Conservation (phyloP, 2,888 invertebrate genomes). For the Cerastis leucographa region DNA sequence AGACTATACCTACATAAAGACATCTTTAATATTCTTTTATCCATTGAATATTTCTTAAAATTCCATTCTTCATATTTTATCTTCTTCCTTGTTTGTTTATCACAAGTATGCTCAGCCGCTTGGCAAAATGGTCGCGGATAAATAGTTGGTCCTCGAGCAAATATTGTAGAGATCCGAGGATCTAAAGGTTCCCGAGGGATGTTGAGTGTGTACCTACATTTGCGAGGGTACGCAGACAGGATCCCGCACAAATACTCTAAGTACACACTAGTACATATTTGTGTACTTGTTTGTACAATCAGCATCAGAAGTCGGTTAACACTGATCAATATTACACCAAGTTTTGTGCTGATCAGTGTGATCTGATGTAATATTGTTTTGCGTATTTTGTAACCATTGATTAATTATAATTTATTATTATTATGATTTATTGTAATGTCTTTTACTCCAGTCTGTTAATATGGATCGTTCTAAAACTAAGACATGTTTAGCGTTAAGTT, state of each 20-base stretch:
- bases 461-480: too few species aligned
- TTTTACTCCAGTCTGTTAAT: too few species aligned
- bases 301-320: too few species aligned
- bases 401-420: too few species aligned
- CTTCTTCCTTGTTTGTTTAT: slow-evolving; percentile 27
- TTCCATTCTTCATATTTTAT: slow-evolving; percentile 8
- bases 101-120: slow-evolving; percentile 28
- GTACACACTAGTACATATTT: slow-evolving; percentile 19
- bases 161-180: slow-evolving; percentile 61
- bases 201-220: slow-evolving; percentile 60
- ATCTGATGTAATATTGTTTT: too few species aligned
- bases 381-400: too few species aligned
- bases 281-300: slow-evolving; percentile 18
- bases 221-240: slow-evolving; percentile 35
- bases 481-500: too few species aligned
- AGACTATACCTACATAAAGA: background rate
- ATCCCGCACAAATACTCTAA: slow-evolving; percentile 47
- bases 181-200: slow-evolving; percentile 60
- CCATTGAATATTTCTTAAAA: slow-evolving; percentile 8
- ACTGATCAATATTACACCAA: too few species aligned
- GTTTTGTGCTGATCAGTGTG: too few species aligned
- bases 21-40: background rate
- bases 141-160: slow-evolving; percentile 58
- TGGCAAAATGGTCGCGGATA: slow-evolving; percentile 61
- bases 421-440: too few species aligned